Evolutionary conservation across 2,113 vertebrate species (phyloP).

Genomic region (Haliaeetus leucogaster): DNA sequence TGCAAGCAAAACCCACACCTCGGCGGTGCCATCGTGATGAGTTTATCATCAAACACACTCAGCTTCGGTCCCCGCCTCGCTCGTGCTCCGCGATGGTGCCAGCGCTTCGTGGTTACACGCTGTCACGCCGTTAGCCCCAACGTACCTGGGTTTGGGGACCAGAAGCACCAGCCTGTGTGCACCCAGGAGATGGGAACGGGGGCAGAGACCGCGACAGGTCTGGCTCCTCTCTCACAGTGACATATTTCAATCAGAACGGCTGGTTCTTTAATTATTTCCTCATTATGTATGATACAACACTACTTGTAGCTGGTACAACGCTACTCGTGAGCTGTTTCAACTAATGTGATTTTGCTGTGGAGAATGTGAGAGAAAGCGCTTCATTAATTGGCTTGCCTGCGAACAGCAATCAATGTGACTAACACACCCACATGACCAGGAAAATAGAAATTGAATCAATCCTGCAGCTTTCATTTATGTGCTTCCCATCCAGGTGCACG

Average conservation of each 20-base stretch:
- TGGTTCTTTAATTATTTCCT: not conserved
- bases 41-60: not conserved
- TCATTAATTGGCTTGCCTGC: not conserved
- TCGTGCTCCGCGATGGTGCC: not conserved
- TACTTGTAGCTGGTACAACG: not conserved
- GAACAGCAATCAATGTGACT: not conserved
- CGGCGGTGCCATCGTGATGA: not conserved
- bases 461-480: not conserved
- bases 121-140: rapidly evolving
- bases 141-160: not conserved
- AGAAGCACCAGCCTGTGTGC: not conserved
- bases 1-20: not conserved
- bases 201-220: not conserved
- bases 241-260: not conserved
- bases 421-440: not conserved
- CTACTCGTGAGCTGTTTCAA: not conserved
- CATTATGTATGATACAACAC: not conserved
- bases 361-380: not conserved
- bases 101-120: rapidly evolving
- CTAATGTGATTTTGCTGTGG: not conserved
- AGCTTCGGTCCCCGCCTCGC: rapidly evolving
- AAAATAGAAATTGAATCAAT: not conserved
- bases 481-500: not conserved
- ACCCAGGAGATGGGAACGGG: not conserved
- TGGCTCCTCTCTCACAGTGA: not conserved